Conservation (phyloP, 2,797 vertebrate genomes). For the Aeoliscus strigatus region DNA sequence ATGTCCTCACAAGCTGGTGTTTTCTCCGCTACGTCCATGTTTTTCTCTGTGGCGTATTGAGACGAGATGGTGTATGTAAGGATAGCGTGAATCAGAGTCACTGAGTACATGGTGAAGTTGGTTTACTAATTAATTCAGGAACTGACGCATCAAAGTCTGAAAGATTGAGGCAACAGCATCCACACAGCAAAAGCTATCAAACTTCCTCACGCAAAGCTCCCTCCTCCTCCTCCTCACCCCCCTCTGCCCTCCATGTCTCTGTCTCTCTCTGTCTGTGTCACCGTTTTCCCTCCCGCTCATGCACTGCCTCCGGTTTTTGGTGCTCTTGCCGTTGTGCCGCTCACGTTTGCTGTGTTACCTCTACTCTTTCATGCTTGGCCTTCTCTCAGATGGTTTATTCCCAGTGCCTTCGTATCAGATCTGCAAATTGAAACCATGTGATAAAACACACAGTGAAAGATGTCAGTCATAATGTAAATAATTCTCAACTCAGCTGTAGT, state of each 20-base stretch:
- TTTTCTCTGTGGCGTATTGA: conserved; percentile 2
- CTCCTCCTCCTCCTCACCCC: conserved; percentile 1
- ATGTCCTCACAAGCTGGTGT: not conserved
- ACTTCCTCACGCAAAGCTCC: conserved; percentile 16
- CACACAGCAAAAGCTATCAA: conserved; percentile 7
- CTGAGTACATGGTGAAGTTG: conserved; percentile 14
- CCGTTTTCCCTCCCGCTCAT: conserved; percentile 1
- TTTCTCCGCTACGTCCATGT: not conserved
- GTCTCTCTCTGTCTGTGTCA: conserved; percentile 45
- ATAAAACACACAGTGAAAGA: no score
- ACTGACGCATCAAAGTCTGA: conserved; percentile 39
- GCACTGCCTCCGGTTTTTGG: conserved; percentile 30
- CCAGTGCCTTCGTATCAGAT: not conserved
- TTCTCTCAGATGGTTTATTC: conserved; percentile 18
- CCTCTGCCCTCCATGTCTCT: conserved; percentile 22
- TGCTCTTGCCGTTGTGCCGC: conserved; percentile 9
- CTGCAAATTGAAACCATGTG: no score
- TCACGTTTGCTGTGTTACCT: conserved; percentile 1
- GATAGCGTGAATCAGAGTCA: conserved; percentile 24
- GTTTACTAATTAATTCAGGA: conserved; percentile 51
- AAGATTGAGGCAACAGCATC: conserved; percentile 16
- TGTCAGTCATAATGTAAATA: no score
- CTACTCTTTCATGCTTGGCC: conserved; percentile 7
- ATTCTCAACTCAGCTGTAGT: no score
- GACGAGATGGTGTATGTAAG: conserved; percentile 22